Conservation (phyloP, 2,888 invertebrate species). For the Mythimna impura region DNA sequence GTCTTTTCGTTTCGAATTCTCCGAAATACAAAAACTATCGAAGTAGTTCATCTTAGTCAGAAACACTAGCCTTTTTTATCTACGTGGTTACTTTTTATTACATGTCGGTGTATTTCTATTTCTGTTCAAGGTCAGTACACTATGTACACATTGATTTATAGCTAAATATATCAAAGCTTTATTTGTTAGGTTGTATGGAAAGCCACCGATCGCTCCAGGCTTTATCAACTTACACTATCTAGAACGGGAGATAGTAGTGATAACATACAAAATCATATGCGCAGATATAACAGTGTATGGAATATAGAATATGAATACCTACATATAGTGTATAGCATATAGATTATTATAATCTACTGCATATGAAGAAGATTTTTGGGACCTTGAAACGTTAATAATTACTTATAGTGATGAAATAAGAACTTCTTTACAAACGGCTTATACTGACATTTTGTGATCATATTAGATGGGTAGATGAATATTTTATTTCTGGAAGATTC, state of each 20-base stretch:
- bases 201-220: slow-evolving; percentile 38
- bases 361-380: slow-evolving; percentile 6
- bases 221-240: slow-evolving; percentile 60
- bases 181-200: slow-evolving; percentile 17
- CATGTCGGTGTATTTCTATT: slow-evolving; percentile 23
- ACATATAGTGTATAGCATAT: not conserved
- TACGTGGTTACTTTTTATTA: slow-evolving; percentile 3
- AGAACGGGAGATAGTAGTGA: slow-evolving; percentile 52
- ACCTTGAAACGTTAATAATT: slow-evolving; percentile 28
- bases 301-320: not conserved
- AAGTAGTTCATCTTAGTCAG: not conserved
- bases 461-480: not conserved
- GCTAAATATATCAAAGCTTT: slow-evolving; percentile 39
- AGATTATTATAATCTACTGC: not conserved
- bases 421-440: slow-evolving; percentile 1
- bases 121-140: slow-evolving; percentile 17
- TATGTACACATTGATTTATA: slow-evolving; percentile 29
- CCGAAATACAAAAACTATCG: not conserved
- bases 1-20: not conserved
- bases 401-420: not conserved
- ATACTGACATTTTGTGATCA: slow-evolving; percentile 16
- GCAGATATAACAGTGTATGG: not conserved
- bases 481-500: not conserved
- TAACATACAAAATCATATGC: slow-evolving; percentile 48
- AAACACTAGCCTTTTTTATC: slow-evolving; percentile 7